Percentiles rank a stretch among this genome's conserved stretches.
Evolutionary conservation across 2,797 vertebrate genomes (phyloP).

Genomic region (Gymnoscopelus braueri): DNA sequence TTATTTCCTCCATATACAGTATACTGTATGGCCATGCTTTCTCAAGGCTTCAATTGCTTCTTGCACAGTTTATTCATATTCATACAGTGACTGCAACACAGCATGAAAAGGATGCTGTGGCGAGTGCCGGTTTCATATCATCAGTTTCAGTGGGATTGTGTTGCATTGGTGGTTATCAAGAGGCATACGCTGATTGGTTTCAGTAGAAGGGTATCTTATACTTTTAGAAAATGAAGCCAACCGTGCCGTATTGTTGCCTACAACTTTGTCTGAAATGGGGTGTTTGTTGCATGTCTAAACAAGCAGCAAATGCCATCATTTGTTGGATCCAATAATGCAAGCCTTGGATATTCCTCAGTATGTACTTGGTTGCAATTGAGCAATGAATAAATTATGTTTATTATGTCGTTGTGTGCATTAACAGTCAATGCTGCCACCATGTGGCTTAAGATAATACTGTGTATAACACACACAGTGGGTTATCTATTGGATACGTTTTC

Average conservation of each 20-base stretch:
- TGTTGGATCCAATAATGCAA: background rate
- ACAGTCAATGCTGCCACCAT: constrained; percentile 53
- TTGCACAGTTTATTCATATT: background rate
- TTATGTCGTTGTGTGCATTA: constrained; percentile 10
- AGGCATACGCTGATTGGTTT: constrained; percentile 7
- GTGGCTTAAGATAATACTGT: constrained; percentile 36
- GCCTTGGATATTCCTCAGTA: too few relatives aligned
- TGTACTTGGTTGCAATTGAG: background rate
- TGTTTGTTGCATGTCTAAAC: background rate
- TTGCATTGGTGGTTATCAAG: constrained; percentile 24
- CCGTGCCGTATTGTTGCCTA: constrained; percentile 11
- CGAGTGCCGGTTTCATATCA: background rate
- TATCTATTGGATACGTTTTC: background rate
- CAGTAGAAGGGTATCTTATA: background rate
- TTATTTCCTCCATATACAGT: constrained; percentile 1
- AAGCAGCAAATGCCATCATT: background rate
- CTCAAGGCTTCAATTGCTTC: background rate
- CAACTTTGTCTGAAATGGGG: constrained; percentile 29
- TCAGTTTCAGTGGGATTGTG: constrained; percentile 1
- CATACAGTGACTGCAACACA: background rate
- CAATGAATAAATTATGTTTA: background rate
- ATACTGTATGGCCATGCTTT: constrained; percentile 2
- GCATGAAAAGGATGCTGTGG: constrained; percentile 12
- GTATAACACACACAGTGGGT: background rate
- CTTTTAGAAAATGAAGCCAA: constrained; percentile 49